phyloP scores from a whole-genome alignment of 92 coral and sea anemone species.

The Phenganax subtilis region DNA sequence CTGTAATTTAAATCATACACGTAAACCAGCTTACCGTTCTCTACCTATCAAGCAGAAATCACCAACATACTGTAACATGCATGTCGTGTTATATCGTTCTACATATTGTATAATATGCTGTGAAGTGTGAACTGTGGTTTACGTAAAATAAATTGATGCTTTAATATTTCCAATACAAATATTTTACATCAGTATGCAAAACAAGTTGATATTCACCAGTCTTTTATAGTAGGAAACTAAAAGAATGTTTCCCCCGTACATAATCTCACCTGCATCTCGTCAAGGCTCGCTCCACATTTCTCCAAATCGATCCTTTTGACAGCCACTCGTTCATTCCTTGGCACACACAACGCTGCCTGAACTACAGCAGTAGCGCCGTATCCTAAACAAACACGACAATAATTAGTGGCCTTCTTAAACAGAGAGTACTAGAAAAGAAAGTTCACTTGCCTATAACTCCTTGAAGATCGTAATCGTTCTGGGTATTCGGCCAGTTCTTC shows the following conservation, averaged over 20 bases:
- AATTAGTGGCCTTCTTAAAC: not conserved
- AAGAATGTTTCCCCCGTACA: not conserved
- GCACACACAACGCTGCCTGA: conserved; percentile 78
- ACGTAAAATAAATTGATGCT: not conserved
- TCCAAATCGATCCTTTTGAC: conserved; percentile 96
- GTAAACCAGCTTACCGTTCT: no score
- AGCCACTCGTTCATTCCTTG: conserved; percentile 82
- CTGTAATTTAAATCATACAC: no score
- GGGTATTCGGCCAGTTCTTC: conserved; percentile 71
- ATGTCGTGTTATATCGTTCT: no score
- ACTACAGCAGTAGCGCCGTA: conserved; percentile 99
- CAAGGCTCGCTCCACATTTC: conserved; percentile 94
- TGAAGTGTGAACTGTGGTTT: not conserved
- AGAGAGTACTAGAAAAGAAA: conserved; percentile 1
- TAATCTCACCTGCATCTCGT: conserved; percentile 89
- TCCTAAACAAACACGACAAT: conserved; percentile 47
- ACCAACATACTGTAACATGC: no score
- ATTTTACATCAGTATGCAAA: not conserved
- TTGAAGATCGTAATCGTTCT: conserved; percentile 75
- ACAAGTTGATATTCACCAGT: not conserved
- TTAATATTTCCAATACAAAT: no score
- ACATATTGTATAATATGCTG: no score
- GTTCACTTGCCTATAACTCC: conserved; percentile 81
- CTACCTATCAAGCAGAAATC: no score
- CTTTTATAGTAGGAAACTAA: not conserved